Percentiles rank a stretch among this genome's conserved stretches.
These are phyloP conservation scores for Drosophila maculinotata DNA, from an alignment of 2,888 invertebrate species.

Conservation along the genomic window DNA sequence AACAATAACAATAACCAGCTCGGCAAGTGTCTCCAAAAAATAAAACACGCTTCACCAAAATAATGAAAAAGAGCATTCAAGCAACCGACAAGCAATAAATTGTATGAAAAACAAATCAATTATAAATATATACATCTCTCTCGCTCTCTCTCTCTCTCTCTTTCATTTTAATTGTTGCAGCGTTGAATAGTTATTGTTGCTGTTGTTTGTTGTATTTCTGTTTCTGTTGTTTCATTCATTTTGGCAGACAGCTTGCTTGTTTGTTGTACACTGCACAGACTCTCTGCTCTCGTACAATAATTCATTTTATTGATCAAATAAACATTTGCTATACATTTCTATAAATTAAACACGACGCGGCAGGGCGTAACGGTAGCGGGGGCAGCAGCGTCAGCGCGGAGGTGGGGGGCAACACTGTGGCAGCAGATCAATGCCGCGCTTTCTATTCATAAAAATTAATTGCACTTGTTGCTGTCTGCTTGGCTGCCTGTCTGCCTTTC, in stretches of 20 bases:
- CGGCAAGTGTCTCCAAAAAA: slow-evolving; percentile 47
- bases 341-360: slow-evolving; percentile 74
- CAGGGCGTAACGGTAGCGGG: slow-evolving; percentile 60
- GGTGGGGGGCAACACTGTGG: slow-evolving; percentile 14
- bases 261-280: slow-evolving; percentile 45
- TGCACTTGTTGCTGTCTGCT: slow-evolving; percentile 69
- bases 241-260: slow-evolving; percentile 55
- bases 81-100: slow-evolving; percentile 55
- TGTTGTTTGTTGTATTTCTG: slow-evolving; percentile 23
- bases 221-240: slow-evolving; percentile 68
- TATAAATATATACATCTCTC: slow-evolving; percentile 48
- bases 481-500: slow-evolving; percentile 11
- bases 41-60: slow-evolving; percentile 23
- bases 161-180: slow-evolving; percentile 38
- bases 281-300: slow-evolving; percentile 58
- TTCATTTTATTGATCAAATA: slow-evolving; percentile 79
- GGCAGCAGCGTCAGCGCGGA: slow-evolving; percentile 8
- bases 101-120: slow-evolving; percentile 80
- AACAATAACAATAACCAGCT: slow-evolving; percentile 33
- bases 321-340: slow-evolving; percentile 78
- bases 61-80: slow-evolving; percentile 20
- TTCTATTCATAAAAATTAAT: slow-evolving; percentile 80
- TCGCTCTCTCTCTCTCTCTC: slow-evolving; percentile 17
- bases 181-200: slow-evolving; percentile 42
- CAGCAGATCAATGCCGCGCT: slow-evolving; percentile 57